phyloP scores from a whole-genome alignment of 2,113 vertebrate species.

The Bufo bufo region DNA sequence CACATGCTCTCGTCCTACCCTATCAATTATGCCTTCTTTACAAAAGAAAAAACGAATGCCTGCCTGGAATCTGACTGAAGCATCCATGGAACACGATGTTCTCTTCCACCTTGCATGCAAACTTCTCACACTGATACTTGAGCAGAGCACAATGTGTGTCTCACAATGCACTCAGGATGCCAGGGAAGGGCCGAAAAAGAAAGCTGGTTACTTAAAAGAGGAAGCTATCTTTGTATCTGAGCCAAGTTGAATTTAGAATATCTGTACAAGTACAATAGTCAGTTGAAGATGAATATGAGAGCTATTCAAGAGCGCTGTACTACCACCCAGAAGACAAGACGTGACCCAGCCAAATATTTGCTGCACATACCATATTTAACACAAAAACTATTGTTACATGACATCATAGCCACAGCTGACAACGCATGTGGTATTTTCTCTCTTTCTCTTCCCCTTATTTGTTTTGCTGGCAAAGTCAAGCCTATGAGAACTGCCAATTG shows the following conservation, averaged over 20 bases:
- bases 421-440: constrained; percentile 31
- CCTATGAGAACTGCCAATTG: not conserved
- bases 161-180: constrained; percentile 26
- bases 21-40: not conserved
- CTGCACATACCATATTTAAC: constrained; percentile 38
- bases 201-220: constrained; percentile 40
- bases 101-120: constrained; percentile 12
- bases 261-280: constrained; percentile 51
- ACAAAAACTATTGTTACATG: constrained; percentile 45
- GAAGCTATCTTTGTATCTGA: constrained; percentile 49
- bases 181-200: constrained; percentile 53
- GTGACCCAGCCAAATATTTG: constrained; percentile 51
- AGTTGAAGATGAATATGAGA: constrained; percentile 44
- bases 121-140: constrained; percentile 19
- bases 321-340: constrained; percentile 52
- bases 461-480: not conserved
- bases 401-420: constrained; percentile 32
- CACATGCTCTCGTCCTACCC: not conserved
- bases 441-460: not conserved
- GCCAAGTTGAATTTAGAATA: constrained; percentile 51
- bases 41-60: not conserved
- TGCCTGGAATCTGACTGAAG: not conserved
- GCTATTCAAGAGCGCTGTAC: constrained; percentile 25
- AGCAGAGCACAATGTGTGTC: constrained; percentile 25
- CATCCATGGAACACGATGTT: constrained; percentile 29